Percentiles rank a stretch among this genome's conserved stretches.
These are phyloP conservation scores for Scomber japonicus DNA, from an alignment of 2,113 vertebrate species.

Conservation along the genomic window DNA sequence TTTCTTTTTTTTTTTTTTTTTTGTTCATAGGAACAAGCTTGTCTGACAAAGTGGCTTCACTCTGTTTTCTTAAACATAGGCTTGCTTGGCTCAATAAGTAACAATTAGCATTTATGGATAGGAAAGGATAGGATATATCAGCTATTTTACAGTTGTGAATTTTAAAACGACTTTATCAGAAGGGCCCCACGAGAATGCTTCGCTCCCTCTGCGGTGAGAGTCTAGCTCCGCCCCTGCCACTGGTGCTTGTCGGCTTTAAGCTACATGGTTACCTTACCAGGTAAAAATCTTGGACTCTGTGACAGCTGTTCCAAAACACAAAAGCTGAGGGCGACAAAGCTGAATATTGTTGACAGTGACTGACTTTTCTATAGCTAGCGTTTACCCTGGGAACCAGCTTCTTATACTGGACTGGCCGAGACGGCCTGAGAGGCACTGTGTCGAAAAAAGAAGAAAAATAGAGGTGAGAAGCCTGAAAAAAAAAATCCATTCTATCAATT, in stretches of 20 bases:
- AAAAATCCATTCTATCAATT: constrained; percentile 22
- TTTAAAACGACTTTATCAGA: too few relatives aligned
- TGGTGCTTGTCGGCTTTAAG: constrained; percentile 44
- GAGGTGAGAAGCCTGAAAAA: constrained; percentile 13
- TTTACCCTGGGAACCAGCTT: constrained; percentile 57
- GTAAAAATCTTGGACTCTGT: not conserved
- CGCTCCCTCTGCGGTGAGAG: too few relatives aligned
- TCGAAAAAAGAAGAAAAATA: constrained; percentile 20
- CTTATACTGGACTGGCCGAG: constrained; percentile 61
- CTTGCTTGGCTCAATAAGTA: too few relatives aligned
- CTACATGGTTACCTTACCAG: constrained; percentile 55
- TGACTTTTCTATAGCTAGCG: constrained; percentile 55
- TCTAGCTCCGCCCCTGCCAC: constrained; percentile 11
- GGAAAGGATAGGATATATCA: too few relatives aligned
- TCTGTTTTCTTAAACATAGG: too few relatives aligned
- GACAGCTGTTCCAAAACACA: not conserved
- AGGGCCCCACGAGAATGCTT: too few relatives aligned
- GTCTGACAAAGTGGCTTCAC: not conserved
- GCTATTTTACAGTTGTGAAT: too few relatives aligned
- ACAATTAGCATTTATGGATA: too few relatives aligned
- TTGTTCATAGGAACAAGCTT: not conserved
- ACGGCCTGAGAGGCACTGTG: constrained; percentile 78
- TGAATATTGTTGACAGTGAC: constrained; percentile 42
- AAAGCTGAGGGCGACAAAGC: constrained; percentile 38
- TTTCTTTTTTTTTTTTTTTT: too few relatives aligned